Percentiles rank a stretch among this genome's conserved stretches.
phyloP scores from a whole-genome alignment of 2,888 invertebrate species.

The Hoplodrina ambigua region DNA sequence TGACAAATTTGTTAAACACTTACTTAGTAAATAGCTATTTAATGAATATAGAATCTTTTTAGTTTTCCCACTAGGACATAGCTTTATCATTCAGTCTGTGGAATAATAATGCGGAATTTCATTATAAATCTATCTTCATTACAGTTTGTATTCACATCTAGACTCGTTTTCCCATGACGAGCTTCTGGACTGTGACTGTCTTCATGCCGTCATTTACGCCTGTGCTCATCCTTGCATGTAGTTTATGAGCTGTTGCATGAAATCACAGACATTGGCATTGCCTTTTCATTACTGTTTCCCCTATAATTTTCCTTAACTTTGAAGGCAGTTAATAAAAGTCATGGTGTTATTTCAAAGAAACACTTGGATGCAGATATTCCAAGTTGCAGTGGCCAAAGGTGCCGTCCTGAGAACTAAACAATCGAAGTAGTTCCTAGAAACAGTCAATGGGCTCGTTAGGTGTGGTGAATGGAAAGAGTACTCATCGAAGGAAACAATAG shows the following conservation, averaged over 20 bases:
- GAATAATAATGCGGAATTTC: constrained; percentile 27
- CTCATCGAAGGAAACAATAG: constrained; percentile 80
- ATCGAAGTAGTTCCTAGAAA: constrained; percentile 80
- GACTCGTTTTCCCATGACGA: constrained; percentile 85
- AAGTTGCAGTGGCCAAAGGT: constrained; percentile 70
- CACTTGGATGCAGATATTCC: constrained; percentile 69
- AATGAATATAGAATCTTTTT: constrained; percentile 20
- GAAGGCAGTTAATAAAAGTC: constrained; percentile 55
- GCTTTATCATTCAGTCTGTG: constrained; percentile 29
- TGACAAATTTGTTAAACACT: constrained; percentile 30
- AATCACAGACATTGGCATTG: constrained; percentile 49
- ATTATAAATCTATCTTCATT: constrained; percentile 65
- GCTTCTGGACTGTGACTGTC: constrained; percentile 81
- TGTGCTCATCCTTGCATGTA: constrained; percentile 71
- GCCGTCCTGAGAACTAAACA: constrained; percentile 80
- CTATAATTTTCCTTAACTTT: constrained; percentile 72
- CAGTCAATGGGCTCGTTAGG: constrained; percentile 72
- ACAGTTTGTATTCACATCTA: constrained; percentile 73
- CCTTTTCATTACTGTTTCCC: constrained; percentile 56
- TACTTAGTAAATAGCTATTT: constrained; percentile 5
- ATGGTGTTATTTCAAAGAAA: constrained; percentile 65
- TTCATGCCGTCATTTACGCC: constrained; percentile 67
- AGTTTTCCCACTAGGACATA: constrained; percentile 48
- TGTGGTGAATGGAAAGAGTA: constrained; percentile 76
- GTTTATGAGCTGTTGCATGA: constrained; percentile 54